Conservation (phyloP, 2,797 vertebrate genomes). For the Centroberyx gerrardi region DNA sequence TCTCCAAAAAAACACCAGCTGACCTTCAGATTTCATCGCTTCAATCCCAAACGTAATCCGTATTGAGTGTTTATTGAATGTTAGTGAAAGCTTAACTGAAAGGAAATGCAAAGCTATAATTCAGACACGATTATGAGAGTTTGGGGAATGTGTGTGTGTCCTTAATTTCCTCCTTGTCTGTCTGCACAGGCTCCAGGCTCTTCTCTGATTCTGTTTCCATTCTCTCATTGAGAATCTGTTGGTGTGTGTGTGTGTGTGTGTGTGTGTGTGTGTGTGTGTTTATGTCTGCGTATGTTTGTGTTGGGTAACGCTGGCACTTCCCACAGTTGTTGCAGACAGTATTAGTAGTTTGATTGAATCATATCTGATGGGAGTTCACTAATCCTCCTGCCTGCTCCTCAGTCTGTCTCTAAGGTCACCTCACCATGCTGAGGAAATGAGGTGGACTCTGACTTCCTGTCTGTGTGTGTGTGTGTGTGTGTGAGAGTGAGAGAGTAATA, state of each 20-base stretch:
- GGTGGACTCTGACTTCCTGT: constrained; percentile 24
- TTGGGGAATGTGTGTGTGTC: constrained; percentile 37
- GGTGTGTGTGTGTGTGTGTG: constrained; percentile 8
- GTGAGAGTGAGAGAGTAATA: not conserved
- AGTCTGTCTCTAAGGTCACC: constrained; percentile 25
- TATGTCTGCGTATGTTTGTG: constrained; percentile 44
- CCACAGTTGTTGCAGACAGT: constrained; percentile 39
- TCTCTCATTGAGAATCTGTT: constrained; percentile 37
- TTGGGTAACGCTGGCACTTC: constrained; percentile 58
- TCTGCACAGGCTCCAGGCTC: constrained; percentile 41
- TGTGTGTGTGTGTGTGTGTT: constrained; percentile 26
- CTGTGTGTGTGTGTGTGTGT: constrained; percentile 32
- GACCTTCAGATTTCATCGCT: constrained; percentile 23
- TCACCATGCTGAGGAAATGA: constrained; percentile 44
- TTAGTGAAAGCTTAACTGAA: constrained; percentile 33
- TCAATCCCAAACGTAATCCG: not conserved
- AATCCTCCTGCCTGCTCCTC: constrained; percentile 19
- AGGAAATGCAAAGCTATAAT: constrained; percentile 43
- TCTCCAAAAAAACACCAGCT: constrained; percentile 8
- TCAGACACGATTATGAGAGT: constrained; percentile 46
- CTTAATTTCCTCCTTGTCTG: constrained; percentile 59
- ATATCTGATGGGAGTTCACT: constrained; percentile 34
- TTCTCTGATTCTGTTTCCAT: constrained; percentile 58
- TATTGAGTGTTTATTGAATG: constrained; percentile 26
- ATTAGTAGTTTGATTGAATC: constrained; percentile 64